phyloP scores from a whole-genome alignment of 2,113 vertebrate genomes.

The Ophthalmolycus amberensis region DNA sequence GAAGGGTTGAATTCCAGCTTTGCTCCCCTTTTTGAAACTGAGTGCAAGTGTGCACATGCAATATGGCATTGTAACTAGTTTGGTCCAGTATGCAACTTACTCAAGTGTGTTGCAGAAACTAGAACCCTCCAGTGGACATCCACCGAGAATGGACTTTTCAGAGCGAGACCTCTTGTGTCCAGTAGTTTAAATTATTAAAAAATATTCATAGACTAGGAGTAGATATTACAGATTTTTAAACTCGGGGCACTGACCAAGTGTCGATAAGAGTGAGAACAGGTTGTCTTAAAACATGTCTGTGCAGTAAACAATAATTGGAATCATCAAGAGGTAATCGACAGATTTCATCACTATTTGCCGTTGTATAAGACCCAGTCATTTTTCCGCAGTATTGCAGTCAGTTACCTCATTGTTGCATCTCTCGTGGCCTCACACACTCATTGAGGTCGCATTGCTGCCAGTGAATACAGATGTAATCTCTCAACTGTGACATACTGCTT shows the following conservation, averaged over 20 bases:
- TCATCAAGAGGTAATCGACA: background rate
- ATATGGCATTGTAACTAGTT: no score
- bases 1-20: background rate
- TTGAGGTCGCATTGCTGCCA: conserved; percentile 11
- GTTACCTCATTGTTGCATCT: conserved; percentile 29
- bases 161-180: background rate
- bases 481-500: conserved; percentile 44
- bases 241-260: background rate
- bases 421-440: conserved; percentile 26
- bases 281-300: no score
- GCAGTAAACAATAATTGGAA: background rate
- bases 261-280: background rate
- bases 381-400: conserved; percentile 3
- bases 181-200: no score
- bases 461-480: conserved; percentile 60
- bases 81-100: background rate
- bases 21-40: background rate
- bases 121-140: no score
- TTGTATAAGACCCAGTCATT: background rate
- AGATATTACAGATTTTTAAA: no score
- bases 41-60: background rate
- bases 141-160: no score
- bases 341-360: conserved; percentile 14
- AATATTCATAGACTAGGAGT: no score
- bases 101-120: background rate